Evolutionary conservation across 2,888 invertebrate genomes (phyloP), one percentile per base, ranked within the genome.

Genomic region (Trichogramma dendrolimi): DNA sequence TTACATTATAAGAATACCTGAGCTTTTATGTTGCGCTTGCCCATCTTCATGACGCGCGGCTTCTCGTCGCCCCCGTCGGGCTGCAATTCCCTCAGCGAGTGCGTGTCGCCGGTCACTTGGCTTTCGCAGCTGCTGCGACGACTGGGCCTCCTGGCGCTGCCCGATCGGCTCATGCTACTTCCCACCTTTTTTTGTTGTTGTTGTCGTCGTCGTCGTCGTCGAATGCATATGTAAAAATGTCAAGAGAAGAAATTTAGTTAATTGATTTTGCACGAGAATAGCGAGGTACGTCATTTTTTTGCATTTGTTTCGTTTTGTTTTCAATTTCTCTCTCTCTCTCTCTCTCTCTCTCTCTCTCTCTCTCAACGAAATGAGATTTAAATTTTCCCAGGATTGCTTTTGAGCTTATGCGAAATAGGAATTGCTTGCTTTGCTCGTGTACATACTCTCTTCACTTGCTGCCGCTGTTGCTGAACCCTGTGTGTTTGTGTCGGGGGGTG

Each of bases 1-100:
- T 10, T 10, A 46, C 2, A 46, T 10, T 10, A 46, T 0, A 10
- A n/a, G n/a, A n/a, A 14, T 70, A 78, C 78, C 84, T 92, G 89
- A 4, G 92, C 91, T 78, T 94, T 94, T 65, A 94, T 92, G 77
- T 94, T 94, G 63, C 94, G 84, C 73, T 91, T 91, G 41, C 93
- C 92, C 90, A 94, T 92, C 70, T 88, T 85, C 69, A 87, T 83
- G 39, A 75, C 71, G 80, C 84, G 69, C 78, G 83, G 68, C 79
- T 82, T 59, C 76, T 82, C 62, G 80, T 85, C 49, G 83, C 80
- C 64, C 42, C 60, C 65, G 43, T 11, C 61, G 38, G 81, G 79
- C 66, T 80, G 79, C 49, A 80, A 75, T 70, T 81, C 81, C 47
- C 81, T 76, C 46, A 77, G 70, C 52, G 77, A 77, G 62, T 76